Evolutionary conservation across 2,888 invertebrate genomes (phyloP).

Genomic region (Sisyra terminalis): DNA sequence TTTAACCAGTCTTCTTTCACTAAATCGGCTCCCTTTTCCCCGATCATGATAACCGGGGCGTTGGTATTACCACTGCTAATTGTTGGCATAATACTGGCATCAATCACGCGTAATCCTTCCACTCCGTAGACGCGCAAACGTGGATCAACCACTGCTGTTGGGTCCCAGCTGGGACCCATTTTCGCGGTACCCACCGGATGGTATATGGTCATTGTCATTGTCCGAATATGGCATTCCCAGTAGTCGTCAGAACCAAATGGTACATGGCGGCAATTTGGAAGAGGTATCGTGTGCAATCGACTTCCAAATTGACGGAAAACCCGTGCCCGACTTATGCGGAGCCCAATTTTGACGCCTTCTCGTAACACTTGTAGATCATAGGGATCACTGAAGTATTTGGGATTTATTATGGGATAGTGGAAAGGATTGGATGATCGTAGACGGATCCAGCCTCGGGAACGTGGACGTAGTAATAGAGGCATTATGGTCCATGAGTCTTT

Average conservation of each 20-base stretch:
- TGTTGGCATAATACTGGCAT: slow-evolving; percentile 79
- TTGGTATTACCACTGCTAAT: slow-evolving; percentile 82
- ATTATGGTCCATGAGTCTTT: slow-evolving; percentile 69
- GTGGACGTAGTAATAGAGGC: slow-evolving; percentile 65
- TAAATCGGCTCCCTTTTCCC: slow-evolving; percentile 73
- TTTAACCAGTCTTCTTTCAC: slow-evolving; percentile 67
- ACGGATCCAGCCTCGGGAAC: slow-evolving; percentile 60
- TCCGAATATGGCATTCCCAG: slow-evolving; percentile 73
- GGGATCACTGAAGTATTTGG: slow-evolving; percentile 79
- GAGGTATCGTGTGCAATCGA: slow-evolving; percentile 50
- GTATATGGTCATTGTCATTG: slow-evolving; percentile 80
- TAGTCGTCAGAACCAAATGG: slow-evolving; percentile 65
- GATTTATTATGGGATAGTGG: slow-evolving; percentile 74
- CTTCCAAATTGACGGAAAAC: slow-evolving; percentile 71
- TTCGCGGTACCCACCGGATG: slow-evolving; percentile 80
- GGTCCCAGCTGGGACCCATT: slow-evolving; percentile 71
- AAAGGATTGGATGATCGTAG: slow-evolving; percentile 69
- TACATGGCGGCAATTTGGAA: slow-evolving; percentile 61
- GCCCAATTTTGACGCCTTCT: slow-evolving; percentile 64
- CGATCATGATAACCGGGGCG: slow-evolving; percentile 85
- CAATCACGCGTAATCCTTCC: slow-evolving; percentile 62
- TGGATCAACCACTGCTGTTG: slow-evolving; percentile 68
- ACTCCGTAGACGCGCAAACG: slow-evolving; percentile 62
- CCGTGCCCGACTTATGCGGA: slow-evolving; percentile 52
- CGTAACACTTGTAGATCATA: slow-evolving; percentile 63